Base-by-base conservation (phyloP, 2,797 vertebrate genomes). In the Thunnus albacares region DNA sequence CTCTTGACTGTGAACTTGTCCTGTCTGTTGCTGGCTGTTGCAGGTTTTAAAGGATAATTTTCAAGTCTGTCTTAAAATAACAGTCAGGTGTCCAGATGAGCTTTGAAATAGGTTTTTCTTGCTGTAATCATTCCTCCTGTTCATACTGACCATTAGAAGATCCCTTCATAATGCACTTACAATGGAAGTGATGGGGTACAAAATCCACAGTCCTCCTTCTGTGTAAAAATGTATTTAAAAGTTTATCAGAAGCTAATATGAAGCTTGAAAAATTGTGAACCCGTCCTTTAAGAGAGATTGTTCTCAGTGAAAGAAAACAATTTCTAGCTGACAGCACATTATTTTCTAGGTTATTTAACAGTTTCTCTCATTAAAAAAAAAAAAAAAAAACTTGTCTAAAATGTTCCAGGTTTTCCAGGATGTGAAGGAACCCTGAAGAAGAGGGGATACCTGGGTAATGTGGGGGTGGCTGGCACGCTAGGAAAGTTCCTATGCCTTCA, bases 401-500 rank as follows among this genome's bases (percentile, higher is more conserved):
- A 49, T 9, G 3, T 38, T 35, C 28, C 10, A 26, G 9, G 10
- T 20, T 62, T 43, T 28, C 12, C 3, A 58, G 20, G 9, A 14
- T 17, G 6, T 7, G 20, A n/a, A 6, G 20, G 28, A 38, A 3
- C 15, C 15, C 12, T 63, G 28, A 56, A 15, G 24, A 4, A 52
- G 30, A 47, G 1, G 18, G 33, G 24, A 14, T 85, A 99, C 98
- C 97, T 95, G 98, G 98, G 89, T 99, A 99, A 91, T 99, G 98
- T 66, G 96, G 94, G 0, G 98, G 98, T 0, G 98, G 96, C 76
- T 97, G 97, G 88, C 98, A 99, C 80, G 97, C 84, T 13, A 99
- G 83, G 92, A 97, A 97, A 12, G 96, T 95, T 20, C 98, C 98
- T 77, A 93, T 89, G 20, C 98, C 98, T 85, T 98, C 97, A 0